phyloP scores from a whole-genome alignment of 1,140 invertebrate species.

The Drosophila persimilis region DNA sequence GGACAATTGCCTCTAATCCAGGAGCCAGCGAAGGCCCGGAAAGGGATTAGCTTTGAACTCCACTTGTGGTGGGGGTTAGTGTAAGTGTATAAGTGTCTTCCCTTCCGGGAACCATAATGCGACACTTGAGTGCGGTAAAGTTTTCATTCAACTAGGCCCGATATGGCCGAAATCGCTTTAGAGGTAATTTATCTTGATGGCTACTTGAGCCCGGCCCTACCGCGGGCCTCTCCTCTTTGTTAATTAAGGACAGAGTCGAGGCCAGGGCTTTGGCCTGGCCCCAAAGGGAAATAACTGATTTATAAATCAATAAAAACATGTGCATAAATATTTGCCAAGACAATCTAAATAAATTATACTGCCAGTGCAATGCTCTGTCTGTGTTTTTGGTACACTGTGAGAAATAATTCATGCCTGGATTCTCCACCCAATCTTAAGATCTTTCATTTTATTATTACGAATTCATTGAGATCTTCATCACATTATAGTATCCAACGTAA shows the following conservation, averaged over 20 bases:
- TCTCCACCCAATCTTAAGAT: too few species aligned
- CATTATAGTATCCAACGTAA: too few species aligned
- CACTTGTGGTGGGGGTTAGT: neutral
- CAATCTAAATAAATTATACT: slow-evolving; percentile 76
- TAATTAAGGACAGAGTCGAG: slow-evolving; percentile 51
- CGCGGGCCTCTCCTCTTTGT: slow-evolving; percentile 11
- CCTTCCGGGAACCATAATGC: neutral
- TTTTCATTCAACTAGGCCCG: slow-evolving; percentile 7
- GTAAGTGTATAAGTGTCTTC: slow-evolving; percentile 3
- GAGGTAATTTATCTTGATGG: slow-evolving; percentile 42
- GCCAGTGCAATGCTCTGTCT: slow-evolving; percentile 17
- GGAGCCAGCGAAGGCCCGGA: slow-evolving; percentile 18
- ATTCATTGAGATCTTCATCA: too few species aligned
- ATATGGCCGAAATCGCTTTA: slow-evolving; percentile 9
- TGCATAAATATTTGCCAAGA: slow-evolving; percentile 71
- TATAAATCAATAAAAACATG: slow-evolving; percentile 75
- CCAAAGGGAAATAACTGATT: slow-evolving; percentile 53
- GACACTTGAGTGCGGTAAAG: neutral
- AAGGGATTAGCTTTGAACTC: slow-evolving; percentile 25
- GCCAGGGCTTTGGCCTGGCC: slow-evolving; percentile 3
- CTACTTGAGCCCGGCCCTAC: slow-evolving; percentile 11
- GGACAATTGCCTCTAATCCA: slow-evolving; percentile 37
- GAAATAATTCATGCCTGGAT: neutral
- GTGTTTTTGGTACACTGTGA: too few species aligned
- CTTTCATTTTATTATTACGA: too few species aligned